phyloP scores from a whole-genome alignment of 2,113 vertebrate species.

The Leptocoma aspasia region DNA sequence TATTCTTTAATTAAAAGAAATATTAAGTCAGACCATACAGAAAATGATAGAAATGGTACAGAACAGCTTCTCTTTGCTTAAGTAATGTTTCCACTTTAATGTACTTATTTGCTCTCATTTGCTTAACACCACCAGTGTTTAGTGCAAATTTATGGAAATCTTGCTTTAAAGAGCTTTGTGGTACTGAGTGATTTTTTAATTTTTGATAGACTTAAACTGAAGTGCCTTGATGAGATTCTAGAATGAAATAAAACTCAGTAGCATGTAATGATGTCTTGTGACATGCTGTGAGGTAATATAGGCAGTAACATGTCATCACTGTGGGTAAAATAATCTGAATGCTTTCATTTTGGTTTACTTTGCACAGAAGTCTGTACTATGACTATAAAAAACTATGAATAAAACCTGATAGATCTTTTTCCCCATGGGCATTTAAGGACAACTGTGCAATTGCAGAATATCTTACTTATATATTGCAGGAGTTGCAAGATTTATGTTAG shows the following conservation, averaged over 20 bases:
- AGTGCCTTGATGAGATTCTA: slow-evolving; percentile 10
- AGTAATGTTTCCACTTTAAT: slow-evolving; percentile 51
- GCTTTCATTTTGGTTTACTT: neutral
- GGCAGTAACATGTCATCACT: neutral
- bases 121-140: slow-evolving; percentile 25
- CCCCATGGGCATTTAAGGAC: neutral
- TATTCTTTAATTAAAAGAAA: slow-evolving; percentile 36
- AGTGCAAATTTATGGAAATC: slow-evolving; percentile 60
- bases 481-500: neutral
- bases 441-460: neutral
- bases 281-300: neutral
- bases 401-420: neutral
- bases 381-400: neutral
- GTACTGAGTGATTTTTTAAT: neutral
- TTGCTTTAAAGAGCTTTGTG: slow-evolving; percentile 52
- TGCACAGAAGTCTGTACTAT: neutral
- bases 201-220: slow-evolving; percentile 8
- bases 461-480: neutral
- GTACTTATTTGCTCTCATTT: slow-evolving; percentile 59
- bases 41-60: neutral
- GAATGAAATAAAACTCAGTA: slow-evolving; percentile 2
- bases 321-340: neutral
- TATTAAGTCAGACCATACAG: neutral
- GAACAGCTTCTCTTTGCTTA: slow-evolving; percentile 33
- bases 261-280: neutral